These are phyloP conservation scores for Oncopodura yosiiana DNA, from an alignment of 1,140 invertebrate genomes.

Conservation along the genomic window DNA sequence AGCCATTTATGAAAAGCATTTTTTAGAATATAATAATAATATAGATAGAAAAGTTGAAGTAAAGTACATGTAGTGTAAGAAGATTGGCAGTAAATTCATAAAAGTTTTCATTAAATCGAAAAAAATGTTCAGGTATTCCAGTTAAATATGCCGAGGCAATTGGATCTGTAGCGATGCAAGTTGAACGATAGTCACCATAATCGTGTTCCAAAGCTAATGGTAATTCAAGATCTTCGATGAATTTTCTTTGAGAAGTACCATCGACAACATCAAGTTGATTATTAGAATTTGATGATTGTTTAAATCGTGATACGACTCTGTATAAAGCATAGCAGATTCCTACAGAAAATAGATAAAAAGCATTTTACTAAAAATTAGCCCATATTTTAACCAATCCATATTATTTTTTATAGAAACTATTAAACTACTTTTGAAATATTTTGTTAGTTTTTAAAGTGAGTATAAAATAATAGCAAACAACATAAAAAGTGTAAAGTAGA, in stretches of 20 bases:
- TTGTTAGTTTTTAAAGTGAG: too few relatives aligned
- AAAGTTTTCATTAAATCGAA: constrained; percentile 28
- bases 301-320: neutral
- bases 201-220: constrained; percentile 27
- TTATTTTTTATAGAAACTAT: too few relatives aligned
- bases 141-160: constrained; percentile 27
- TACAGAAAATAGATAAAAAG: neutral
- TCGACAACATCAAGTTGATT: too few relatives aligned
- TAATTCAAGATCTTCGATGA: constrained; percentile 23
- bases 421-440: too few relatives aligned
- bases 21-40: neutral
- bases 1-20: neutral
- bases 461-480: too few relatives aligned
- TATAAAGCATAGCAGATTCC: constrained; percentile 25
- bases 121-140: constrained; percentile 26
- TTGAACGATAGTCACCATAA: constrained; percentile 26
- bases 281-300: too few relatives aligned
- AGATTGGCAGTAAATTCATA: constrained; percentile 5
- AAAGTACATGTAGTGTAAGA: neutral
- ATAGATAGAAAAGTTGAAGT: constrained; percentile 2
- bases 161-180: constrained; percentile 8
- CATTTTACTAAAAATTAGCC: neutral
- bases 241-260: neutral
- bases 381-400: too few relatives aligned
- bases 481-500: too few relatives aligned